phyloP scores from a whole-genome alignment of 2,113 vertebrate species.

The Fregata magnificens region DNA sequence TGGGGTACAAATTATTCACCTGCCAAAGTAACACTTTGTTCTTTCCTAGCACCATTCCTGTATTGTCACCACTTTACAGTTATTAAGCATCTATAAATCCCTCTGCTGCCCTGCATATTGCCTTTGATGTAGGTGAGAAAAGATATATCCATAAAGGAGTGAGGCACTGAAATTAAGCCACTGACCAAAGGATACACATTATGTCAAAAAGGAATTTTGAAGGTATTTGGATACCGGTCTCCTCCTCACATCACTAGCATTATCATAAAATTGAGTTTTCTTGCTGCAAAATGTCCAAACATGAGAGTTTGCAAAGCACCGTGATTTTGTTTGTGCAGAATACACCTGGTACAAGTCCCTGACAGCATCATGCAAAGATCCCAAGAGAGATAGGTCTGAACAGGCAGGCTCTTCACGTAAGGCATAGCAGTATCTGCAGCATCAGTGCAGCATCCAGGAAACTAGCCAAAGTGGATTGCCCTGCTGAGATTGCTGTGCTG shows the following conservation, averaged over 20 bases:
- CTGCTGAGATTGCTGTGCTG: background rate
- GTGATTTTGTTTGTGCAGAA: background rate
- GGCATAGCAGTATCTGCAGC: background rate
- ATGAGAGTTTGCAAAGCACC: background rate
- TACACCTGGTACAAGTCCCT: background rate
- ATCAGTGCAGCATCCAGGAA: constrained; percentile 8
- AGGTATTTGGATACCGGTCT: background rate
- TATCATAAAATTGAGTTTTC: background rate
- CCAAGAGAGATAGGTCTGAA: background rate
- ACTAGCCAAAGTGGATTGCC: background rate
- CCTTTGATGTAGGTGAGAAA: background rate
- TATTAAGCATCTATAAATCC: constrained; percentile 3
- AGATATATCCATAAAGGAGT: background rate
- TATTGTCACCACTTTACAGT: background rate
- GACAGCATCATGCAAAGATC: background rate
- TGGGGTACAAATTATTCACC: constrained; percentile 9
- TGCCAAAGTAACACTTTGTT: background rate
- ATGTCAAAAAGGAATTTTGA: background rate
- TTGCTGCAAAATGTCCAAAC: background rate
- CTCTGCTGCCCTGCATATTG: background rate
- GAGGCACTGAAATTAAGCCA: background rate
- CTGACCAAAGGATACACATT: background rate
- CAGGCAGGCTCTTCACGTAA: background rate
- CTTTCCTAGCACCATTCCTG: background rate
- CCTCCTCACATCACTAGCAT: background rate